phyloP scores from a whole-genome alignment of 1,140 invertebrate genomes.

The Hylaeus volcanicus region DNA sequence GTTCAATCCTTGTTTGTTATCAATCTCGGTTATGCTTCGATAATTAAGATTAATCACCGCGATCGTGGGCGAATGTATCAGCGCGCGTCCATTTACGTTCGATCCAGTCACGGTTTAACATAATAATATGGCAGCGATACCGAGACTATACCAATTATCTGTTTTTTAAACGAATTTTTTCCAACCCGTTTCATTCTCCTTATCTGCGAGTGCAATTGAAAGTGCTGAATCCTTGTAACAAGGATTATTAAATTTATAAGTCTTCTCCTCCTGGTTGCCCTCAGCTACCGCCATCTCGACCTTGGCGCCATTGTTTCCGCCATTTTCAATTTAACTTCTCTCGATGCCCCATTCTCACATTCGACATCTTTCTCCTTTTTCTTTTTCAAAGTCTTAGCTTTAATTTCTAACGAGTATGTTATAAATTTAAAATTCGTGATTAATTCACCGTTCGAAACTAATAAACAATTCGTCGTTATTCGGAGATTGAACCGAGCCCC shows the following conservation, averaged over 20 bases:
- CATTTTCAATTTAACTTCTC: too few species aligned
- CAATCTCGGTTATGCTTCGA: slow-evolving; percentile 42
- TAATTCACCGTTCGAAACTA: too few species aligned
- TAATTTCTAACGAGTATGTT: too few species aligned
- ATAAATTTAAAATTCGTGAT: too few species aligned
- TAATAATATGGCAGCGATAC: slow-evolving; percentile 29
- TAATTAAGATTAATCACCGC: slow-evolving; percentile 47
- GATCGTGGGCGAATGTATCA: slow-evolving; percentile 16
- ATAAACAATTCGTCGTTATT: neutral
- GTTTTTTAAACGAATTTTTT: neutral
- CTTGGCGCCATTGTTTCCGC: too few species aligned
- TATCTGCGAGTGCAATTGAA: too few species aligned
- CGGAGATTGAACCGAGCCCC: neutral
- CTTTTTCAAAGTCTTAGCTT: neutral
- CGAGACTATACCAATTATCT: slow-evolving; percentile 11
- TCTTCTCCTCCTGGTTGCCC: too few species aligned
- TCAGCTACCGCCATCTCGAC: too few species aligned
- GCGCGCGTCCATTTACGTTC: neutral
- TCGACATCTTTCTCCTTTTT: neutral
- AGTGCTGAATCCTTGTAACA: too few species aligned
- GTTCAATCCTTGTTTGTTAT: slow-evolving; percentile 32
- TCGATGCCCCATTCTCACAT: too few species aligned
- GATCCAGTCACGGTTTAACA: neutral
- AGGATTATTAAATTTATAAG: too few species aligned
- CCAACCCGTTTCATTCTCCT: too few species aligned